Evolutionary conservation across 2,113 vertebrate species (phyloP).

Genomic region (Acanthisitta chloris): DNA sequence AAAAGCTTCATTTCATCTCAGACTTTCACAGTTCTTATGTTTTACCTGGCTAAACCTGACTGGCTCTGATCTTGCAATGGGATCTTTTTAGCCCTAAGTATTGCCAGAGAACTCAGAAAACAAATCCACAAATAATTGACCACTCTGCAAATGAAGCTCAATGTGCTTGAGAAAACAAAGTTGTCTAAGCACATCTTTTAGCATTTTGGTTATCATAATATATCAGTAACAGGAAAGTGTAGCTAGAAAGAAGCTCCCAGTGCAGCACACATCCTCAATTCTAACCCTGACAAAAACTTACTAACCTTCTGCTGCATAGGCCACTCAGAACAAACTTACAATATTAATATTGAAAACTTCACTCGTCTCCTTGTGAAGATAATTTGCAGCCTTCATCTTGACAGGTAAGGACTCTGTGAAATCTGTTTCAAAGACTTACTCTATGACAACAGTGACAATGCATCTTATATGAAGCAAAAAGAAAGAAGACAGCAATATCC

Average conservation of each 20-base stretch:
- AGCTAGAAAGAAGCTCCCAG: neutral
- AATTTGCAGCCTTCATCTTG: neutral
- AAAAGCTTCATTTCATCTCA: constrained; percentile 30
- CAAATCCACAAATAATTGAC: neutral
- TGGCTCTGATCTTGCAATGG: neutral
- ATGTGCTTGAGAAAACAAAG: neutral
- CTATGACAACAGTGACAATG: neutral
- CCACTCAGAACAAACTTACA: neutral
- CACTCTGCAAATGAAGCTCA: neutral
- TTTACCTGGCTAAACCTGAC: constrained; percentile 32
- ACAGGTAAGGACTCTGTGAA: neutral
- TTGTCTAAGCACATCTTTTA: neutral
- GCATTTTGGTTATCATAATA: neutral
- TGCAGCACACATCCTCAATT: neutral
- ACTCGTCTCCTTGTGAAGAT: neutral
- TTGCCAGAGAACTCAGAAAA: neutral
- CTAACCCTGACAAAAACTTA: neutral
- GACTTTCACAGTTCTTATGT: neutral
- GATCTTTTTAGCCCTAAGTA: neutral
- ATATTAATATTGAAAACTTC: neutral
- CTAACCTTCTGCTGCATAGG: neutral
- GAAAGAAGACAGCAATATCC: neutral
- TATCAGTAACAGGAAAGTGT: neutral
- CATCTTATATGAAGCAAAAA: neutral
- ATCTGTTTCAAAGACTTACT: neutral